Evolutionary conservation across 2,797 vertebrate genomes (phyloP).

Genomic region (Cryptoblepharus egeriae): DNA sequence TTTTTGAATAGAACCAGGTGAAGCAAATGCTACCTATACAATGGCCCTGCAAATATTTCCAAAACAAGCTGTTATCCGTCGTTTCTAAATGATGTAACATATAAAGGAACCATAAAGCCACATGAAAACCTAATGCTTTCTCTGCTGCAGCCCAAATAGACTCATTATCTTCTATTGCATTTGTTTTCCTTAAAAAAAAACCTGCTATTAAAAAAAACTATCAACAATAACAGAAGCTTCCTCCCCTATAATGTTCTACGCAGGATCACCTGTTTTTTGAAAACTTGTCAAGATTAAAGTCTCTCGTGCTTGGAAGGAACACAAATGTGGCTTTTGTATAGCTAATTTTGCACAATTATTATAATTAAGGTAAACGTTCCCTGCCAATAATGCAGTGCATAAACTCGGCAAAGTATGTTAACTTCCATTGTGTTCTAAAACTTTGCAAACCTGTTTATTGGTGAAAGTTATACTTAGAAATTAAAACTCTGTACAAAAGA

Average conservation of each 20-base stretch:
- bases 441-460: constrained; percentile 27
- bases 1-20: not conserved
- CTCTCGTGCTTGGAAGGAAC: not conserved
- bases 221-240: not conserved
- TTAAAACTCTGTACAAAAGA: constrained; percentile 34
- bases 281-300: constrained; percentile 22
- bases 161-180: constrained; percentile 38
- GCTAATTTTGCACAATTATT: constrained; percentile 30
- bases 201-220: too few relatives aligned
- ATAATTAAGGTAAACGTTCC: constrained; percentile 34
- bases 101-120: constrained; percentile 10
- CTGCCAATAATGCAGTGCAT: constrained; percentile 10
- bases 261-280: constrained; percentile 6
- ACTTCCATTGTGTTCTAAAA: constrained; percentile 27
- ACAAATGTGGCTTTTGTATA: constrained; percentile 19
- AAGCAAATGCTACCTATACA: not conserved
- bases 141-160: not conserved
- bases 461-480: constrained; percentile 30
- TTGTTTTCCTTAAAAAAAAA: constrained; percentile 21
- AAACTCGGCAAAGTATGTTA: constrained; percentile 20
- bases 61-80: constrained; percentile 3
- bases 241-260: not conserved
- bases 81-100: constrained; percentile 1
- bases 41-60: constrained; percentile 13
- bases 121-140: not conserved